Percentiles rank a stretch among this genome's conserved stretches.
Evolutionary conservation across 2,797 vertebrate genomes (phyloP).

Genomic region (Champsocephalus esox): DNA sequence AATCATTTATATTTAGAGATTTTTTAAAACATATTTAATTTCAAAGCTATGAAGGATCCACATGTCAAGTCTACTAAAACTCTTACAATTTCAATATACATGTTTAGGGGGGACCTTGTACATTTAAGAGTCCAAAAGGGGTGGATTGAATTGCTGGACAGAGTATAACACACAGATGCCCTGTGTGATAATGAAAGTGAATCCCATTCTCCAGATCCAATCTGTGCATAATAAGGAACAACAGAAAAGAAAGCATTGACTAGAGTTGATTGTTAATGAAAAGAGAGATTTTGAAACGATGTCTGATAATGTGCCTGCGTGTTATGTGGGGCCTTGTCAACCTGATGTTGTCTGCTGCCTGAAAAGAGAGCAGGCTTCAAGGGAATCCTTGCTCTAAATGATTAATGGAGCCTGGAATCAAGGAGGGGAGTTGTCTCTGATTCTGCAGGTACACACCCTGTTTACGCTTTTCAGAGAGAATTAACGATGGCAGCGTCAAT

Average conservation of each 20-base stretch:
- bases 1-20: neutral
- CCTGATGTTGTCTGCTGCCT: conserved; percentile 64
- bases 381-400: conserved; percentile 72
- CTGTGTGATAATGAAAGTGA: neutral
- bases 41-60: neutral
- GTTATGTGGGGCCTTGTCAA: conserved; percentile 56
- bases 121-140: conserved; percentile 18
- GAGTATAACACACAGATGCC: conserved; percentile 21
- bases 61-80: neutral
- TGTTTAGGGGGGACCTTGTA: neutral
- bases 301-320: conserved; percentile 62
- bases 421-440: conserved; percentile 56
- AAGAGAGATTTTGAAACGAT: conserved; percentile 38
- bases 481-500: conserved; percentile 37
- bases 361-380: conserved; percentile 61
- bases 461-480: conserved; percentile 25
- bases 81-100: neutral
- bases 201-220: conserved; percentile 8
- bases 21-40: conserved; percentile 1
- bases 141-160: conserved; percentile 15
- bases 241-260: conserved; percentile 21
- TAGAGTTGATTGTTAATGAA: conserved; percentile 29
- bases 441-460: conserved; percentile 63
- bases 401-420: conserved; percentile 69
- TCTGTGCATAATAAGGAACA: conserved; percentile 16